phyloP scores from a whole-genome alignment of 2,888 invertebrate species.

The Hoplodrina ambigua region DNA sequence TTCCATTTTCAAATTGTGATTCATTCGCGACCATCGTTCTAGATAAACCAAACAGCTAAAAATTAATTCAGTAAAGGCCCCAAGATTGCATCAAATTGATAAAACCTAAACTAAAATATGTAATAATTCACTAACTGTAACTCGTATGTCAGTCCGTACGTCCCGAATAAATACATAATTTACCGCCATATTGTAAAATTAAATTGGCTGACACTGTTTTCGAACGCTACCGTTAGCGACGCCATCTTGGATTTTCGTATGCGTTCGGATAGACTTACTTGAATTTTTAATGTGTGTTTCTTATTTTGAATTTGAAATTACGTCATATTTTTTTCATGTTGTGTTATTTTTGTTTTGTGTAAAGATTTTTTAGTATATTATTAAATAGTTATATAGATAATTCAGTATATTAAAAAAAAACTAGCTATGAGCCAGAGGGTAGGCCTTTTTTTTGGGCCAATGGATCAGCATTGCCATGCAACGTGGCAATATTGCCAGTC shows the following conservation, averaged over 20 bases:
- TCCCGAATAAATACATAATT: slow-evolving; percentile 56
- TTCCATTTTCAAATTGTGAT: slow-evolving; percentile 17
- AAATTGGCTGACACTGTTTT: slow-evolving; percentile 60
- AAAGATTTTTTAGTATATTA: not conserved
- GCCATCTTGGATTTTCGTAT: slow-evolving; percentile 56
- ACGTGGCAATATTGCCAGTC: too few relatives aligned
- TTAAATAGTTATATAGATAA: too few relatives aligned
- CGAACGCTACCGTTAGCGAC: slow-evolving; percentile 53
- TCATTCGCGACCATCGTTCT: slow-evolving; percentile 9
- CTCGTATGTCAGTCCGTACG: slow-evolving; percentile 18
- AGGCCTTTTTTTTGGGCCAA: too few relatives aligned
- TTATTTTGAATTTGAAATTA: slow-evolving; percentile 28
- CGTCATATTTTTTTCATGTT: not conserved
- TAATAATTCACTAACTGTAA: slow-evolving; percentile 44
- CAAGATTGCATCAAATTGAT: slow-evolving; percentile 32
- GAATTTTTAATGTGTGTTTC: slow-evolving; percentile 25
- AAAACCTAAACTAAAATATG: slow-evolving; percentile 30
- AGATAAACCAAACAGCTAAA: slow-evolving; percentile 3
- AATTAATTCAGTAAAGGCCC: slow-evolving; percentile 27
- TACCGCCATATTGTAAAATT: slow-evolving; percentile 46
- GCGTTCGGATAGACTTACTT: slow-evolving; percentile 47
- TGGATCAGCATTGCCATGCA: too few relatives aligned
- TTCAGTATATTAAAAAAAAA: too few relatives aligned
- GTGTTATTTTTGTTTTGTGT: slow-evolving; percentile 8
- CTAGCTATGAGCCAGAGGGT: too few relatives aligned